A percentile compares a stretch with the other conserved stretches of the same genome.
Evolutionary conservation across 2,888 invertebrate genomes (phyloP).

Genomic region (Cordilura impudica): DNA sequence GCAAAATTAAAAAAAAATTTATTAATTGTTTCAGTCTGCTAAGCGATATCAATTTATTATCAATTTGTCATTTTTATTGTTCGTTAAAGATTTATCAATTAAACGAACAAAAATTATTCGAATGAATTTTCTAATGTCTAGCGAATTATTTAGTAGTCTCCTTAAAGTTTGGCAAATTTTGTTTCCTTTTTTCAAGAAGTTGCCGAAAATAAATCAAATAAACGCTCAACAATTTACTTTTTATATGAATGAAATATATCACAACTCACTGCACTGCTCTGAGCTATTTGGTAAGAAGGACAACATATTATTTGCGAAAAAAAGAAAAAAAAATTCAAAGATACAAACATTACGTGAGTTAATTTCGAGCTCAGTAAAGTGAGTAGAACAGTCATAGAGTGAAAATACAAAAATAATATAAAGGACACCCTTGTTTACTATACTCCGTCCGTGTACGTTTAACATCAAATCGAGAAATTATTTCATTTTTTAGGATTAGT

Average conservation of each 20-base stretch:
- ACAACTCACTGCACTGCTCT: constrained; percentile 10
- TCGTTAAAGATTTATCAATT: too few species aligned
- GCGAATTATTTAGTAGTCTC: too few species aligned
- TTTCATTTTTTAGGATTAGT: constrained; percentile 62
- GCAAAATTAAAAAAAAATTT: too few species aligned
- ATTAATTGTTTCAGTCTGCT: too few species aligned
- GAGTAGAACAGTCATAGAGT: neutral
- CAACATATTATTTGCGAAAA: constrained; percentile 44
- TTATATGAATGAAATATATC: constrained; percentile 35
- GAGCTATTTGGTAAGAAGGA: constrained; percentile 22
- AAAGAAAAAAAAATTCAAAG: constrained; percentile 2
- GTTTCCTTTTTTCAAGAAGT: constrained; percentile 30
- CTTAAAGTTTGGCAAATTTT: constrained; percentile 35
- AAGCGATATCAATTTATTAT: too few species aligned
- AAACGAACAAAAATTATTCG: too few species aligned
- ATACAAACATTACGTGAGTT: constrained; percentile 51
- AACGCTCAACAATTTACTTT: constrained; percentile 38
- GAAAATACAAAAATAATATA: constrained; percentile 11
- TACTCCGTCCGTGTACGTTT: neutral
- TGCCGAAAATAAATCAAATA: constrained; percentile 54
- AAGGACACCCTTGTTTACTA: constrained; percentile 50
- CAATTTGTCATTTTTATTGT: too few species aligned
- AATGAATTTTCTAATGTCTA: too few species aligned
- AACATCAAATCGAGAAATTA: constrained; percentile 49
- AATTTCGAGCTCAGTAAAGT: constrained; percentile 54